Evolutionary conservation across 2,888 invertebrate genomes (phyloP).

Genomic region (Chymomyza fuscimana): DNA sequence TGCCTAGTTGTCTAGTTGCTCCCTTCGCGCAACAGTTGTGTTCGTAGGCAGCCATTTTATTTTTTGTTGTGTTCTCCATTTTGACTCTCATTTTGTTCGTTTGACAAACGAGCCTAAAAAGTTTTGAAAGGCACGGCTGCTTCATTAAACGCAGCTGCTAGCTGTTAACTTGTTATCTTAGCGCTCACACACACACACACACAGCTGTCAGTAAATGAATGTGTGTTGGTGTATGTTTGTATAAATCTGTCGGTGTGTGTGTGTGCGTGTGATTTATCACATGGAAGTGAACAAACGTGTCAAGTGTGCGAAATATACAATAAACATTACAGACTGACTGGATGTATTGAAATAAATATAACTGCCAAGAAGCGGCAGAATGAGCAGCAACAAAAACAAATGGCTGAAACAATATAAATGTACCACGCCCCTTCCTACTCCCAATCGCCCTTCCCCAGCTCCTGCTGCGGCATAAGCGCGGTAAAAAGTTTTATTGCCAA

Average conservation of each 20-base stretch:
- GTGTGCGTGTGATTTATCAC: conserved; percentile 62
- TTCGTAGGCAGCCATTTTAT: conserved; percentile 30
- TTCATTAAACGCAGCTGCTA: conserved; percentile 72
- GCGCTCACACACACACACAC: conserved; percentile 33
- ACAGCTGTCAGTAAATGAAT: conserved; percentile 19
- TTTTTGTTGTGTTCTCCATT: conserved; percentile 9
- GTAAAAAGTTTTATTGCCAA: conserved; percentile 16
- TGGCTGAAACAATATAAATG: not conserved
- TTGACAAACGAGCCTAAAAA: conserved; percentile 50
- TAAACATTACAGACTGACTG: conserved; percentile 55
- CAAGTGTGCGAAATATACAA: conserved; percentile 63
- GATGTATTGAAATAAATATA: conserved; percentile 49
- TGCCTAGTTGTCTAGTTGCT: conserved; percentile 18
- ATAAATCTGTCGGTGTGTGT: conserved; percentile 5
- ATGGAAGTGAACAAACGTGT: conserved; percentile 61
- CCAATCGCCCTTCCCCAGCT: not conserved
- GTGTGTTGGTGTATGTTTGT: conserved; percentile 23
- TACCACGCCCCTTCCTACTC: not conserved
- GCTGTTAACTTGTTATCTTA: conserved; percentile 55
- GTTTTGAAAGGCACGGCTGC: conserved; percentile 55
- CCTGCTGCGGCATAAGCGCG: not conserved
- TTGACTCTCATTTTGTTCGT: conserved; percentile 11
- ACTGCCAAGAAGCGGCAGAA: conserved; percentile 24
- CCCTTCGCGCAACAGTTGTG: conserved; percentile 41
- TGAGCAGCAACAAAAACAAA: conserved; percentile 16